Conservation (phyloP, 2,797 vertebrate genomes). For the Enoplosus armatus region DNA sequence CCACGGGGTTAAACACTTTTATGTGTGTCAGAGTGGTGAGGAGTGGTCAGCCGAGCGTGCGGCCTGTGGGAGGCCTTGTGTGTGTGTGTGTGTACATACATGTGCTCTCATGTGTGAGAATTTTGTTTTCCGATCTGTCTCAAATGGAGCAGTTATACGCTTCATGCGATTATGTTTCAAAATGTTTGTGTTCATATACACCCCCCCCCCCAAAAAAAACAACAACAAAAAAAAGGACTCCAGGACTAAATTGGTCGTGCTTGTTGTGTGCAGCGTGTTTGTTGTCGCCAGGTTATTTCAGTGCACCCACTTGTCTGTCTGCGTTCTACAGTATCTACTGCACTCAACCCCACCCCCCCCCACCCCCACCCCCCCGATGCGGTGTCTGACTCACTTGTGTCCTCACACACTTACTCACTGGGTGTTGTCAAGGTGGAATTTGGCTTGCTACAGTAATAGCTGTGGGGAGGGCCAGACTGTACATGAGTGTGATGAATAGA, state of each 20-base stretch:
- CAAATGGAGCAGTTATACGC: background rate
- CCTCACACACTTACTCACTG: conserved; percentile 47
- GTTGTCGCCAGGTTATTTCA: conserved; percentile 28
- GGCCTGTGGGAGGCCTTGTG: conserved; percentile 9
- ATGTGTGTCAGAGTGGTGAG: conserved; percentile 47
- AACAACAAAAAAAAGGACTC: background rate
- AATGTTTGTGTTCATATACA: conserved; percentile 6
- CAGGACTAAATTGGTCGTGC: conserved; percentile 13
- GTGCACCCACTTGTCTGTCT: conserved; percentile 4
- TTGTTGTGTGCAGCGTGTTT: background rate
- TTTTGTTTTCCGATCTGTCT: conserved; percentile 21
- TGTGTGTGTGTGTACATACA: conserved; percentile 18
- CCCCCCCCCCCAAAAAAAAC: background rate
- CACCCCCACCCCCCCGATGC: background rate
- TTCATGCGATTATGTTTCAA: conserved; percentile 13
- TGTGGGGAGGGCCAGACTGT: conserved; percentile 29
- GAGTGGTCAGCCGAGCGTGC: conserved; percentile 47
- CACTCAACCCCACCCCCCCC: conserved; percentile 28
- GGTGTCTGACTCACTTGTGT: conserved; percentile 40
- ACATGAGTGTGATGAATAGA: conserved; percentile 54
- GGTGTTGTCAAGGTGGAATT: conserved; percentile 42
- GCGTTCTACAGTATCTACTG: background rate
- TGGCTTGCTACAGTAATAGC: conserved; percentile 45
- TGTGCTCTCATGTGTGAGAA: conserved; percentile 26
- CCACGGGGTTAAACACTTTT: conserved; percentile 57